Conservation (phyloP, 1,140 invertebrate genomes). For the Chionoecetes opilio region DNA sequence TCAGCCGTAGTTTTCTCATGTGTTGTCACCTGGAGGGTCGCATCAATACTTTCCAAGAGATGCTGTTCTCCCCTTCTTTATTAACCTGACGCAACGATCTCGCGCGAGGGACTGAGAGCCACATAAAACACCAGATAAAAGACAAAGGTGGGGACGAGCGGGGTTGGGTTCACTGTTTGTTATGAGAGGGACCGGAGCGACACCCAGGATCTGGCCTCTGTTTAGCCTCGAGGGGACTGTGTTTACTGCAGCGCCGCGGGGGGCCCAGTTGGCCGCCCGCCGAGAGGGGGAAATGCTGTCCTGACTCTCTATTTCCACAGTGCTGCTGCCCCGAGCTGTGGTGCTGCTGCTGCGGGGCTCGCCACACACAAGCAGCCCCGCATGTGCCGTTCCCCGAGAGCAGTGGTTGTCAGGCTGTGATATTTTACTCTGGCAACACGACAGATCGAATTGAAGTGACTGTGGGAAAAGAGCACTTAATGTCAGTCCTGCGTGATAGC, state of each 20-base stretch:
- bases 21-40: neutral
- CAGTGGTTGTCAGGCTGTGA: no score
- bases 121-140: neutral
- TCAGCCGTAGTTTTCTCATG: neutral
- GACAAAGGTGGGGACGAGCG: neutral
- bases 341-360: neutral
- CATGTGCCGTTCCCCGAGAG: no score
- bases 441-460: no score
- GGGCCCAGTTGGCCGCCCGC: neutral
- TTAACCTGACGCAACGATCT: neutral
- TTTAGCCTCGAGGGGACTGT: conserved; percentile 12
- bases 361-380: neutral
- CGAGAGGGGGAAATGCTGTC: neutral
- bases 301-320: neutral
- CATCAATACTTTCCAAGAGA: neutral
- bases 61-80: neutral
- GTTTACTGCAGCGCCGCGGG: conserved; percentile 22
- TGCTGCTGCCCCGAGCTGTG: neutral
- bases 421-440: no score
- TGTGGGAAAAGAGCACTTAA: no score
- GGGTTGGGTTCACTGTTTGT: neutral
- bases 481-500: no score
- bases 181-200: conserved; percentile 4
- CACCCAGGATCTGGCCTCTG: conserved; percentile 9
- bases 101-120: neutral